These are phyloP conservation scores for Pantherophis vulpinus DNA, from an alignment of 2,797 vertebrate species.

Conservation along the genomic window DNA sequence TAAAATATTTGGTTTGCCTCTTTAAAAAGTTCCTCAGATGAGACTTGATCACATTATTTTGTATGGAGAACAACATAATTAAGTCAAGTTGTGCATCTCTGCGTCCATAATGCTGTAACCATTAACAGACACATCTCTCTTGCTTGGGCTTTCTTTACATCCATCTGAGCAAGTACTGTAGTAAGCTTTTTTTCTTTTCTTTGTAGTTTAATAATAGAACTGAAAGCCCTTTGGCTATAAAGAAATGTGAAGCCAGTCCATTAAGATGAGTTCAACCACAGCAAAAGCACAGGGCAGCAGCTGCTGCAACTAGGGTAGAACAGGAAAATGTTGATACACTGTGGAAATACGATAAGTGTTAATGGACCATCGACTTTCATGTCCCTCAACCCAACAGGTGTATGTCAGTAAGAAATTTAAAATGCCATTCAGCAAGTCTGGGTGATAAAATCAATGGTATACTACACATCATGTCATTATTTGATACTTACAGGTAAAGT, in stretches of 20 bases:
- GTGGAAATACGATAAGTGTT: slow-evolving; percentile 47
- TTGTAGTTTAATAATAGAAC: slow-evolving; percentile 44
- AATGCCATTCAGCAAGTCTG: slow-evolving; percentile 54
- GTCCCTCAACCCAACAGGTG: slow-evolving; percentile 48
- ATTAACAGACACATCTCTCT: background rate
- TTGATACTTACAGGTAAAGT: background rate
- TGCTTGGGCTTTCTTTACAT: background rate
- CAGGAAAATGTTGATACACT: background rate
- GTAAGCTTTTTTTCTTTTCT: slow-evolving; percentile 26
- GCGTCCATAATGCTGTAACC: background rate
- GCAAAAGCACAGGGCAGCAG: slow-evolving; percentile 48
- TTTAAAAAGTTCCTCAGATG: background rate
- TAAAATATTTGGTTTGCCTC: background rate
- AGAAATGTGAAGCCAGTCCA: slow-evolving; percentile 49
- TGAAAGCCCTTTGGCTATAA: slow-evolving; percentile 34
- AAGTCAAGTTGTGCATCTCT: background rate
- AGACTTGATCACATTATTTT: background rate
- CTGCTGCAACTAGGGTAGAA: slow-evolving; percentile 48
- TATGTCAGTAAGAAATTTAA: slow-evolving; percentile 54
- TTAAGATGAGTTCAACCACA: slow-evolving; percentile 46
- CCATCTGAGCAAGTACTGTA: background rate
- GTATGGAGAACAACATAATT: background rate
- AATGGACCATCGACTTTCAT: slow-evolving; percentile 54
- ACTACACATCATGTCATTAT: background rate
- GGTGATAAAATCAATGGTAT: slow-evolving; percentile 52